Percentiles rank a stretch among this genome's conserved stretches.
Conservation (phyloP, 2,113 vertebrate genomes). For the Plestiodon gilberti region DNA sequence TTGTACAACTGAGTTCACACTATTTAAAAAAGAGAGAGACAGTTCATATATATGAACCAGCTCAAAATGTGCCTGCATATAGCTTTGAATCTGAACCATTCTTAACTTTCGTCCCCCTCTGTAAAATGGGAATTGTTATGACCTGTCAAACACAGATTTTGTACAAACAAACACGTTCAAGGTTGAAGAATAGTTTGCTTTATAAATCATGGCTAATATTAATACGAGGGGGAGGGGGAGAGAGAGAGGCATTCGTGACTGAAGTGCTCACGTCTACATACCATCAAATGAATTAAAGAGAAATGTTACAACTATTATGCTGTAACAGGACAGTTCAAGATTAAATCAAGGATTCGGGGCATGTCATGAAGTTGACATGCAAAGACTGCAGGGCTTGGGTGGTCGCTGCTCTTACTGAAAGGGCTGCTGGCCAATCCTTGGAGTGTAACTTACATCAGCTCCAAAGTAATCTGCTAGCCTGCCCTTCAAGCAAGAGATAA, state of each 20-base stretch:
- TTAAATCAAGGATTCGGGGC: slow-evolving; percentile 60
- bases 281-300: slow-evolving; percentile 60
- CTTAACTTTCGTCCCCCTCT: neutral
- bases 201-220: slow-evolving; percentile 38
- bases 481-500: slow-evolving; percentile 81
- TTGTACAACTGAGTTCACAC: neutral
- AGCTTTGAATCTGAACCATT: neutral
- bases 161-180: neutral
- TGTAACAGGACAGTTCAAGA: slow-evolving; percentile 65
- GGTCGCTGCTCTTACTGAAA: slow-evolving; percentile 63
- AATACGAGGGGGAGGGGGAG: slow-evolving; percentile 5
- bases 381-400: slow-evolving; percentile 50
- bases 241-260: slow-evolving; percentile 21
- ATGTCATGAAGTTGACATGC: slow-evolving; percentile 76
- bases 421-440: slow-evolving; percentile 74
- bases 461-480: slow-evolving; percentile 79
- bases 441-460: slow-evolving; percentile 83
- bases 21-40: neutral
- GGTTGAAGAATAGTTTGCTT: neutral
- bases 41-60: neutral
- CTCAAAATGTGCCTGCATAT: neutral
- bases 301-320: slow-evolving; percentile 57
- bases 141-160: neutral
- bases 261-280: slow-evolving; percentile 30
- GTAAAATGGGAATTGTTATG: neutral